phyloP scores from a whole-genome alignment of 2,888 invertebrate genomes.

The Himalopsyche kuldschensis region DNA sequence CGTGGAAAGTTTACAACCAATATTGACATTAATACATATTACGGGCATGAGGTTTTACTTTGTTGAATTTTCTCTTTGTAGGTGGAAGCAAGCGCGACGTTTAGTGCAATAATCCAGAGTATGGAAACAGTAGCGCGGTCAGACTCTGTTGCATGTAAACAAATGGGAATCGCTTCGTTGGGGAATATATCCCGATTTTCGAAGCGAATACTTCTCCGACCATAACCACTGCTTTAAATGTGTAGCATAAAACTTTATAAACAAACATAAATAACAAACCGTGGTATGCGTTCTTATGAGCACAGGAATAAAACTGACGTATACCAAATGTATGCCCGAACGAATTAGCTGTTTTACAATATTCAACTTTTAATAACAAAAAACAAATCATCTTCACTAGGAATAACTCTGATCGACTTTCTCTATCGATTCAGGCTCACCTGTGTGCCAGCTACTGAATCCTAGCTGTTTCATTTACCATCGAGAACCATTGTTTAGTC shows the following conservation, averaged over 20 bases:
- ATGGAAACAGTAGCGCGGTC: background rate
- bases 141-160: background rate
- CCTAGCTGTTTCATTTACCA: no score
- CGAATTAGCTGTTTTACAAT: no score
- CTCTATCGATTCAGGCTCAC: no score
- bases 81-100: background rate
- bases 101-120: background rate
- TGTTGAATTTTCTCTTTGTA: background rate
- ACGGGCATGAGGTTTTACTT: background rate
- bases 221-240: background rate
- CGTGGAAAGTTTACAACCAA: background rate
- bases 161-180: background rate
- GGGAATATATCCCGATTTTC: background rate
- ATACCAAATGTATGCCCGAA: no score
- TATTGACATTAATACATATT: background rate
- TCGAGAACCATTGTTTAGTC: no score
- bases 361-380: no score
- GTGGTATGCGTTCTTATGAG: background rate
- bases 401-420: no score
- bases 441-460: no score
- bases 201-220: background rate
- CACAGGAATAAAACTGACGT: background rate
- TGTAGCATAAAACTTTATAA: background rate
- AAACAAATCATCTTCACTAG: no score
- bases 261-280: background rate